phyloP scores from a whole-genome alignment of 2,888 invertebrate species.

The Rhodophaea formosa region DNA sequence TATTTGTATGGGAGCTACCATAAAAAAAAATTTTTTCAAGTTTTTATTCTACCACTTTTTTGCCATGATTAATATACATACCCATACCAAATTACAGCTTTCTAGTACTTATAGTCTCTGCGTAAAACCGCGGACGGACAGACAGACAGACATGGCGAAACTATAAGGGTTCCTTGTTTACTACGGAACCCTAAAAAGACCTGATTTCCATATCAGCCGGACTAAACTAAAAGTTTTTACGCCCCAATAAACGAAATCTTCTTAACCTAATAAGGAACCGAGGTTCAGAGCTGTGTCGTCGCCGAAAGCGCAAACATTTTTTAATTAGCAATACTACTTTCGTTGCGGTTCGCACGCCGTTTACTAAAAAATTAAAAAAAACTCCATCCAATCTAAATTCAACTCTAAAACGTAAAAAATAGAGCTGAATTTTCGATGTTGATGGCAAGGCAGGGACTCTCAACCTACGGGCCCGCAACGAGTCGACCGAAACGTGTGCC shows the following conservation, averaged over 20 bases:
- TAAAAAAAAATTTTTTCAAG: no score
- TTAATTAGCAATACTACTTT: slow-evolving; percentile 58
- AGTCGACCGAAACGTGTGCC: slow-evolving; percentile 46
- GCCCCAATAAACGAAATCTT: slow-evolving; percentile 11
- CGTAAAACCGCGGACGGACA: no score
- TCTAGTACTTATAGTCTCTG: no score
- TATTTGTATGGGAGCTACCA: no score
- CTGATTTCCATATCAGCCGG: background rate
- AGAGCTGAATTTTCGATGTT: slow-evolving; percentile 33
- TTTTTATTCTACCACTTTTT: no score
- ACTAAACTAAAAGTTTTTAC: slow-evolving; percentile 3
- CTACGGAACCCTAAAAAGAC: no score
- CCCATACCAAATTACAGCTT: no score
- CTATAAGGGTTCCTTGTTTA: no score
- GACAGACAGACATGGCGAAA: no score
- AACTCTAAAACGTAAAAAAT: slow-evolving; percentile 26
- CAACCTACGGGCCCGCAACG: slow-evolving; percentile 37
- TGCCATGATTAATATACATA: no score
- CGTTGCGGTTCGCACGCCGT: slow-evolving; percentile 44
- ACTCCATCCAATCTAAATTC: slow-evolving; percentile 23
- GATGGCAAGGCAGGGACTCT: slow-evolving; percentile 37
- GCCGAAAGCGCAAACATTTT: slow-evolving; percentile 39
- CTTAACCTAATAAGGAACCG: slow-evolving; percentile 24
- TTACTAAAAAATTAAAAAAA: slow-evolving; percentile 39
- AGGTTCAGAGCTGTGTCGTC: slow-evolving; percentile 24